Percentiles rank a stretch among this genome's conserved stretches.
These are phyloP conservation scores for Chromoteleia sp. DNA, from an alignment of 2,888 invertebrate genomes.

Conservation along the genomic window DNA sequence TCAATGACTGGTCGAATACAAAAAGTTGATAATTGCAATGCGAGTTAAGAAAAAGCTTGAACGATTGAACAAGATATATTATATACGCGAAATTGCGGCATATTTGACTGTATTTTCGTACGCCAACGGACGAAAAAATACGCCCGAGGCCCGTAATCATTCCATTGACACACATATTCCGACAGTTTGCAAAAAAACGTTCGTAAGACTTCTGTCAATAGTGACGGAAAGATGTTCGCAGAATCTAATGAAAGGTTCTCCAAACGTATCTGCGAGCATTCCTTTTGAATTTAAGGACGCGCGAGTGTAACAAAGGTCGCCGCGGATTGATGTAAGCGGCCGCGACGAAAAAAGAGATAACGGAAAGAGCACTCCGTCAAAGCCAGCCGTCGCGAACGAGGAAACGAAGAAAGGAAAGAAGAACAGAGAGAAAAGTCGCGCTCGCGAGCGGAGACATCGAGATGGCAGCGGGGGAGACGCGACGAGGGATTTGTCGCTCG, in stretches of 20 bases:
- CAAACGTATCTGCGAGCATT: constrained; percentile 49
- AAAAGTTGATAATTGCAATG: no score
- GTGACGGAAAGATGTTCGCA: constrained; percentile 32
- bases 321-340: constrained; percentile 55
- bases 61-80: no score
- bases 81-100: no score
- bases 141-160: constrained; percentile 11
- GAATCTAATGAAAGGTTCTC: constrained; percentile 58
- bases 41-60: no score
- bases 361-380: constrained; percentile 60
- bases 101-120: no score
- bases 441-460: constrained; percentile 49
- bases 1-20: no score
- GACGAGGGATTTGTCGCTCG: constrained; percentile 73
- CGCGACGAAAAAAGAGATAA: constrained; percentile 59
- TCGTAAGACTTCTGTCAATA: constrained; percentile 45
- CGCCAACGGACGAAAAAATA: constrained; percentile 10
- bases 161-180: constrained; percentile 35
- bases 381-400: constrained; percentile 33
- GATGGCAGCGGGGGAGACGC: constrained; percentile 20
- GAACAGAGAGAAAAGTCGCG: constrained; percentile 17
- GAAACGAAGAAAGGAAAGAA: constrained; percentile 43
- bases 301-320: constrained; percentile 48
- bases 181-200: constrained; percentile 10
- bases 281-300: constrained; percentile 49